These are phyloP conservation scores for Podabrus alpinus DNA, from an alignment of 2,888 invertebrate species.

Conservation along the genomic window DNA sequence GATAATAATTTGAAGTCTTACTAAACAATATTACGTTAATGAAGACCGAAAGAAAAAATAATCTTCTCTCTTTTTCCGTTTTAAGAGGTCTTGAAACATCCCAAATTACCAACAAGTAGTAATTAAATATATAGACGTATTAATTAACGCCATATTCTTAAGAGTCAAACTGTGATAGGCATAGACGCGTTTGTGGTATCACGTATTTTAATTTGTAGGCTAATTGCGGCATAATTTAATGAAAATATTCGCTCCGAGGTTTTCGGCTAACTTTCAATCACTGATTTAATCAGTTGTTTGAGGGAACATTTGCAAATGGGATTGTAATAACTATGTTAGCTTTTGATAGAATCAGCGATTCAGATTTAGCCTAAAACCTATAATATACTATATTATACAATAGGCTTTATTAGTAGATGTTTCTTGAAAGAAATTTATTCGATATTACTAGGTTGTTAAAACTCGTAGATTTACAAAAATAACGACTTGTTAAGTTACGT, in stretches of 20 bases:
- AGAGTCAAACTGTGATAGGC: background rate
- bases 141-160: background rate
- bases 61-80: background rate
- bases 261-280: background rate
- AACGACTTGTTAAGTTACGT: constrained; percentile 13
- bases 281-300: background rate
- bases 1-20: no score
- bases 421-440: background rate
- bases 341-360: background rate
- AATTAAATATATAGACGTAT: background rate
- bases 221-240: background rate
- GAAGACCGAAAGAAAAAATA: background rate
- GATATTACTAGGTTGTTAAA: background rate
- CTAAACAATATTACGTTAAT: no score
- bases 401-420: background rate
- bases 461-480: background rate
- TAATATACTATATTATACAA: no score
- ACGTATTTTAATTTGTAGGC: background rate
- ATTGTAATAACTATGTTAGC: background rate
- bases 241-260: background rate
- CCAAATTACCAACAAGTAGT: background rate
- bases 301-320: background rate
- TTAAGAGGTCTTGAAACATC: background rate
- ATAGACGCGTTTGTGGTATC: background rate
- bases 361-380: background rate